These are phyloP conservation scores for Xenopus laevis DNA, from an alignment of 2,113 vertebrate genomes.

Conservation along the genomic window DNA sequence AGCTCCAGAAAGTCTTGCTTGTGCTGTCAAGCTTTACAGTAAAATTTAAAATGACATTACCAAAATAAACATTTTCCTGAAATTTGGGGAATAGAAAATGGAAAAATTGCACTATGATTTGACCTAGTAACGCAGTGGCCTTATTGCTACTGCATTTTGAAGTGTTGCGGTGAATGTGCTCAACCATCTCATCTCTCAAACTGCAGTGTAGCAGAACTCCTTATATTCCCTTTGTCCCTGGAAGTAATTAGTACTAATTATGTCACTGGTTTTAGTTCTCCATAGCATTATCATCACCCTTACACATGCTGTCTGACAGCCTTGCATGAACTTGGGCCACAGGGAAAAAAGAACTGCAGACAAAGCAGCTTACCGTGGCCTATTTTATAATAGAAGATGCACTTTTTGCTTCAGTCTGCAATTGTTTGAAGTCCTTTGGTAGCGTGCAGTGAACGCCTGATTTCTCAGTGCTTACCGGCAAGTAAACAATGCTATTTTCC, in stretches of 20 bases:
- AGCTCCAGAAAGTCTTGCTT: too few relatives aligned
- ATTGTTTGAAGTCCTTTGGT: slow-evolving; percentile 2
- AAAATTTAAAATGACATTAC: too few relatives aligned
- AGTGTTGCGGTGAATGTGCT: too few relatives aligned
- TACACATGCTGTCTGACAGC: background rate
- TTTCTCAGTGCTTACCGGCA: background rate
- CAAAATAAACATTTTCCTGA: too few relatives aligned
- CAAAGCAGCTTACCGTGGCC: slow-evolving; percentile 13
- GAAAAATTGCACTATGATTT: too few relatives aligned
- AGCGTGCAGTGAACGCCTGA: background rate
- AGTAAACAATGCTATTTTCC: background rate
- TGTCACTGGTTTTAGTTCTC: background rate
- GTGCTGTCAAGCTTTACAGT: too few relatives aligned
- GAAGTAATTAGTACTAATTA: slow-evolving; percentile 3
- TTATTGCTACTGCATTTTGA: too few relatives aligned
- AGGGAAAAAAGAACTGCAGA: slow-evolving; percentile 17
- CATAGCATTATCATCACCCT: background rate
- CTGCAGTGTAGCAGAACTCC: background rate
- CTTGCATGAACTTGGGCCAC: slow-evolving; percentile 14
- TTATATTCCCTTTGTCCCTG: background rate
- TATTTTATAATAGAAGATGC: slow-evolving; percentile 20
- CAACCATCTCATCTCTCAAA: background rate
- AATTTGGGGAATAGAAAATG: too few relatives aligned
- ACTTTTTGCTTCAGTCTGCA: slow-evolving; percentile 13
- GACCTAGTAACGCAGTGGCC: too few relatives aligned